Base-by-base conservation (phyloP, 1,140 invertebrate genomes). In the Eriosoma lanigerum region DNA sequence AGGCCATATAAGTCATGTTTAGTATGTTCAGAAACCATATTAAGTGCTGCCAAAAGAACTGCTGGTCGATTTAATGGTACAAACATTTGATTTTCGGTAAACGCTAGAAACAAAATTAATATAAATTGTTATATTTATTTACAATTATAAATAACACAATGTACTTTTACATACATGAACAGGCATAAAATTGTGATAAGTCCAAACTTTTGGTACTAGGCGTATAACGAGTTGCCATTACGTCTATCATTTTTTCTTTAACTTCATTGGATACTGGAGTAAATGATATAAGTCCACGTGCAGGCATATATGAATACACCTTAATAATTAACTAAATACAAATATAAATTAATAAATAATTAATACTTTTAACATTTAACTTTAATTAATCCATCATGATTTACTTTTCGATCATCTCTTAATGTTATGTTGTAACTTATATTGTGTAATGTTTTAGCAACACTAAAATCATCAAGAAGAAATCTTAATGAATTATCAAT, bases 1-100 rank as follows among this genome's bases (percentile, higher is more conserved):
- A 78, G 12, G 2, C 75, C 75, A 8, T 78, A 78, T 21, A 78
- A 60, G 15, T 78, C 75, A 78, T 78, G 21, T 19, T 78, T 78
- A 24, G 56, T 78, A 19, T 78, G 75, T 62, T 78, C 56, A 46
- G 75, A 56, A 26, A 78, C 38, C 17, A 78, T 60, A 46, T 78
- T 78, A 3, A 78, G 17, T 62, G 75, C 54, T 26, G 56, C 54
- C 5, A 78, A 50, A 60, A 78, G 75, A 62, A 78, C 54, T 19
- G 75, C 54, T 78, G 75, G 75, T 44, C 56, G 75, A 78, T 78
- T 78, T 48, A 78, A 48, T 62, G 75, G 75, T 21, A 78, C 75
- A 78, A 78, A 78, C 15, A 78, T 9, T 62, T 78, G 75, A 29
- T 78, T 78, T 10, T 78, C 17, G 5, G 44, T 60, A 60, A 78